A percentile compares a stretch with the other conserved stretches of the same genome.
Evolutionary conservation across 2,888 invertebrate species (phyloP).

Genomic region (Syrphus vitripennis): DNA sequence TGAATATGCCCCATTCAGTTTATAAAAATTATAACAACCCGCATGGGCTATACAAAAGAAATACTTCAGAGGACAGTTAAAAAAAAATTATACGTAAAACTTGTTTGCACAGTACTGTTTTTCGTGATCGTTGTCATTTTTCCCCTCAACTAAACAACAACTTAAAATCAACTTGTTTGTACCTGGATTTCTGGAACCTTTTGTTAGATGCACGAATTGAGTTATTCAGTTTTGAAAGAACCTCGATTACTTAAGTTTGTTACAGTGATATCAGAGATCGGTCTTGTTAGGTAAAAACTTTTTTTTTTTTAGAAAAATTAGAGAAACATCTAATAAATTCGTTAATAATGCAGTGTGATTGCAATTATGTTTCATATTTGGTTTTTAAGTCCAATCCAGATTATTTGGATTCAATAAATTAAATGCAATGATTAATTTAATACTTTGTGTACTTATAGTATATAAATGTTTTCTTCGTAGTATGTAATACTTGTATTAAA

Average conservation of each 20-base stretch:
- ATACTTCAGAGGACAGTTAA: too few relatives aligned
- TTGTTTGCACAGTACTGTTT: conserved; percentile 4
- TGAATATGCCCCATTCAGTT: too few relatives aligned
- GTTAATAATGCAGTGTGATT: conserved; percentile 41
- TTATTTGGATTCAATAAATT: not conserved
- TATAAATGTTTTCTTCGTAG: not conserved
- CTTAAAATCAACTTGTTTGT: conserved; percentile 15
- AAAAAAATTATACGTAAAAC: not conserved
- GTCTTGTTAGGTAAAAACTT: conserved; percentile 19
- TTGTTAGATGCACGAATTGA: conserved; percentile 58
- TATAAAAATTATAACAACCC: too few relatives aligned
- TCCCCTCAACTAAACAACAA: not conserved
- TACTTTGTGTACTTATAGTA: not conserved
- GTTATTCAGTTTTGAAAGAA: conserved; percentile 50
- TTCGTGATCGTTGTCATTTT: not conserved
- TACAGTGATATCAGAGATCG: not conserved
- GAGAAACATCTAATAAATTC: conserved; percentile 54
- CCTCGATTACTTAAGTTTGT: conserved; percentile 46
- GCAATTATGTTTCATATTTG: conserved; percentile 26
- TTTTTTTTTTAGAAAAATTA: conserved; percentile 32
- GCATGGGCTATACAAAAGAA: too few relatives aligned
- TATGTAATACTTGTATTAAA: conserved; percentile 21
- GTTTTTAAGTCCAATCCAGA: conserved; percentile 18
- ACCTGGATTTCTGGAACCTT: conserved; percentile 38
- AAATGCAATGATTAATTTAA: conserved; percentile 5